These are phyloP conservation scores for Patella ulyssiponensis DNA, from an alignment of 2,888 invertebrate genomes.

Conservation along the genomic window DNA sequence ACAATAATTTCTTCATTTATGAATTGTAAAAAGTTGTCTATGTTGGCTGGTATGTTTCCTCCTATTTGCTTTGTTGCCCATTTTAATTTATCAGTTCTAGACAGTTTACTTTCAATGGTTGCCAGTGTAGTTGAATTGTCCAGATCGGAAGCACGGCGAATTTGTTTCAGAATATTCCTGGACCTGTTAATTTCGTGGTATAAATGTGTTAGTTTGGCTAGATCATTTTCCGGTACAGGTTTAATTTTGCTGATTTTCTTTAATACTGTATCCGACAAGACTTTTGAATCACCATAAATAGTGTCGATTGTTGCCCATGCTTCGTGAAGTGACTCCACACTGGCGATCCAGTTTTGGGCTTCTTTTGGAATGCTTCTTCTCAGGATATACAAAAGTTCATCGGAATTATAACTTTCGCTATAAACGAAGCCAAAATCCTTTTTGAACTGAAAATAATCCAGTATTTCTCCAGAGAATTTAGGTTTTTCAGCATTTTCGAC, in stretches of 20 bases:
- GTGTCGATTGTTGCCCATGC: not conserved
- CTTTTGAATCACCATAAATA: conserved; percentile 5
- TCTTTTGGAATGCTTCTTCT: conserved; percentile 4
- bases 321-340: not conserved
- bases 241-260: conserved; percentile 10
- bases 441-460: not conserved
- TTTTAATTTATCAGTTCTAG: not conserved
- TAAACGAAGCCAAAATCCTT: not conserved
- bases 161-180: not conserved
- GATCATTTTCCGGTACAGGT: not conserved
- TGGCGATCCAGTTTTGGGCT: not conserved
- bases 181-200: not conserved
- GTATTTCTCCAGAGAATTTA: not conserved
- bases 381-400: not conserved
- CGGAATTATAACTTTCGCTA: not conserved
- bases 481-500: not conserved
- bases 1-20: conserved; percentile 4
- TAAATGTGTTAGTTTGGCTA: not conserved
- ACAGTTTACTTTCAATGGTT: conserved; percentile 5
- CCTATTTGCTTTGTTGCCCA: conserved; percentile 2
- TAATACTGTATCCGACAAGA: conserved; percentile 1
- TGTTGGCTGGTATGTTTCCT: not conserved
- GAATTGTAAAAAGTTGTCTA: conserved; percentile 3
- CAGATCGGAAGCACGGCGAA: not conserved
- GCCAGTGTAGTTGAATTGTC: not conserved